Evolutionary conservation across 2,888 invertebrate species (phyloP), one percentile per base, ranked within the genome.

Genomic region (Campopleginae sp.): DNA sequence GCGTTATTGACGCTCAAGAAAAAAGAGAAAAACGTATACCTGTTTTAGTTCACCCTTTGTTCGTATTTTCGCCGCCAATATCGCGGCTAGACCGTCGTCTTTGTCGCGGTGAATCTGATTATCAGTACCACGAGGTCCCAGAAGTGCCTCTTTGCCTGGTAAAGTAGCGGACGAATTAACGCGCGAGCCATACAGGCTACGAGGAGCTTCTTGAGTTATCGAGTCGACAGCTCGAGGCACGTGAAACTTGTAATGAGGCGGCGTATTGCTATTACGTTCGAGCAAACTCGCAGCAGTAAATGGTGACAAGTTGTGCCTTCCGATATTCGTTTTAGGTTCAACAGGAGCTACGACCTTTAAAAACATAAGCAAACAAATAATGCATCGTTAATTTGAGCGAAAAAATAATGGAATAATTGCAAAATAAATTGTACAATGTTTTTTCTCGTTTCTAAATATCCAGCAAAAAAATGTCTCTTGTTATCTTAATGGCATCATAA

Each of bases 1-100:
- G 54, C 23, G 23, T 23, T 54, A 4, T 54, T 17, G 12, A 58
- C 23, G 27, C 14, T 58, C 5, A 6, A 7, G 27, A 58, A 58
- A 4, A 14, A 27, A 48, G n/a, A 51, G 65, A 71, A 65, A 70
- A 27, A 51, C 48, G 38, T 81, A 46, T 76, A 92, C 92, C 90
- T 93, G 93, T 85, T 98, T 98, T 58, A 98, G 94, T 94, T 98
- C 98, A 1, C 97, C 98, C 94, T 98, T 98, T 4, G 98, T 98
- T 87, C 98, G 95, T 90, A 98, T 98, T 91, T 97, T 95, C 14
- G 97, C 96, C 5, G 96, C 95, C 77, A 95, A 92, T 81, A 95
- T 94, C n/a, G 95, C 95, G 54, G 96, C 96, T 66, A 96, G 91
- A 33, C 95, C 95, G 90, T 95, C 95, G 78, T 93, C 93, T 85